phyloP scores from a whole-genome alignment of 2,888 invertebrate species.

The Cataglyphis albicans region DNA sequence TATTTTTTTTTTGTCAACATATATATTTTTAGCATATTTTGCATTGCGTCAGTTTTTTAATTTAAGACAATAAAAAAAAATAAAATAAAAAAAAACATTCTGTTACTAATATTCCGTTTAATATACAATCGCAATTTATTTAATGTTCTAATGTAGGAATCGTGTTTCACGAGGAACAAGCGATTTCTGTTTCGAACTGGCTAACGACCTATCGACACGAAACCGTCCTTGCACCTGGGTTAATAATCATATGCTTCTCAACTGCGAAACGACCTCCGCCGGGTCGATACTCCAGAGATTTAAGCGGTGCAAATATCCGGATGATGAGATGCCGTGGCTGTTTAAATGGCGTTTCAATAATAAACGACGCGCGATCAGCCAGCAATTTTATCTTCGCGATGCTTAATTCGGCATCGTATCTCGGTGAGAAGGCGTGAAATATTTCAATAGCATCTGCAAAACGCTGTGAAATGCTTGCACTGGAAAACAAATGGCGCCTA shows the following conservation, averaged over 20 bases:
- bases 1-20: background rate
- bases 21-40: background rate
- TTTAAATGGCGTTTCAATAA: conserved; percentile 73
- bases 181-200: conserved; percentile 18
- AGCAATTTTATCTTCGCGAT: conserved; percentile 70
- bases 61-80: background rate
- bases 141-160: background rate
- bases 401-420: conserved; percentile 57
- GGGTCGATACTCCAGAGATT: conserved; percentile 47
- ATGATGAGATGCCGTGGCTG: conserved; percentile 4
- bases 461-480: background rate
- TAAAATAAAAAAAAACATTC: background rate
- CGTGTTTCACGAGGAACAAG: background rate
- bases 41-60: background rate
- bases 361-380: conserved; percentile 72
- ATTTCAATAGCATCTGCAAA: conserved; percentile 28
- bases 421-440: conserved; percentile 16
- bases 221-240: conserved; percentile 37
- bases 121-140: conserved; percentile 4
- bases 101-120: background rate
- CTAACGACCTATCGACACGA: conserved; percentile 24
- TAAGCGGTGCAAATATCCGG: conserved; percentile 9
- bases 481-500: background rate
- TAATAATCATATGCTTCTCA: conserved; percentile 34
- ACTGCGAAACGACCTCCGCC: background rate